A percentile compares a stretch with the other conserved stretches of the same genome.
phyloP scores from a whole-genome alignment of 1,140 invertebrate genomes.

The Leptestheria dahalacensis region DNA sequence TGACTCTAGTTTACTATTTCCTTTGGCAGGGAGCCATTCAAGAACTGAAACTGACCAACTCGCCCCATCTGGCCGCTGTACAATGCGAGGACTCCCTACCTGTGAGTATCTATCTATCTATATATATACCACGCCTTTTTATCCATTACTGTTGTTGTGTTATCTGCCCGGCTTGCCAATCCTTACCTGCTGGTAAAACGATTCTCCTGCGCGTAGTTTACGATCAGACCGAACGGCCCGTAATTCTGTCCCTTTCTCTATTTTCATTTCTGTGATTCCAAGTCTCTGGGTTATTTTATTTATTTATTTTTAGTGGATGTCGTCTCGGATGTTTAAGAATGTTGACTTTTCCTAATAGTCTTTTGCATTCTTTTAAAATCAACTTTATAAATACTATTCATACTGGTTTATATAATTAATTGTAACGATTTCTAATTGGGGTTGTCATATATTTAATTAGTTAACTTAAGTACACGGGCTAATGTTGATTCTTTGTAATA shows the following conservation, averaged over 20 bases:
- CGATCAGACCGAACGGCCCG: neutral
- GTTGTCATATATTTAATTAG: too few relatives aligned
- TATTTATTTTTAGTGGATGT: too few relatives aligned
- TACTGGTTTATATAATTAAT: neutral
- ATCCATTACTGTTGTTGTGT: neutral
- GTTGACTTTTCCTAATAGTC: neutral
- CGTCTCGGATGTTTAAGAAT: too few relatives aligned
- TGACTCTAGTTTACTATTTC: neutral
- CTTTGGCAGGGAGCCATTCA: conserved; percentile 52
- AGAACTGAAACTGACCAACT: conserved; percentile 51
- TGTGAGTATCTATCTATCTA: conserved; percentile 27
- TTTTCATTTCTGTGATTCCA: neutral
- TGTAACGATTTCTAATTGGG: too few relatives aligned
- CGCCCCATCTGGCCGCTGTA: conserved; percentile 45
- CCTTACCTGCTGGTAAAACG: too few relatives aligned
- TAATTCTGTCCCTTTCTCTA: neutral
- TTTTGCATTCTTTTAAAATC: neutral
- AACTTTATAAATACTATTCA: neutral
- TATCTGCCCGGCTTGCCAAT: neutral
- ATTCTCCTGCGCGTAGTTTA: too few relatives aligned
- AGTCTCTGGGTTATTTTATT: neutral
- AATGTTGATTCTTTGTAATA: too few relatives aligned
- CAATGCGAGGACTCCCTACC: conserved; percentile 39
- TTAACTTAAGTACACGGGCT: too few relatives aligned
- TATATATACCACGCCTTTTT: conserved; percentile 4